Percentiles rank a stretch among this genome's conserved stretches.
These are phyloP conservation scores for Actenoides lindsayi DNA, from an alignment of 2,113 vertebrate species.

Conservation along the genomic window DNA sequence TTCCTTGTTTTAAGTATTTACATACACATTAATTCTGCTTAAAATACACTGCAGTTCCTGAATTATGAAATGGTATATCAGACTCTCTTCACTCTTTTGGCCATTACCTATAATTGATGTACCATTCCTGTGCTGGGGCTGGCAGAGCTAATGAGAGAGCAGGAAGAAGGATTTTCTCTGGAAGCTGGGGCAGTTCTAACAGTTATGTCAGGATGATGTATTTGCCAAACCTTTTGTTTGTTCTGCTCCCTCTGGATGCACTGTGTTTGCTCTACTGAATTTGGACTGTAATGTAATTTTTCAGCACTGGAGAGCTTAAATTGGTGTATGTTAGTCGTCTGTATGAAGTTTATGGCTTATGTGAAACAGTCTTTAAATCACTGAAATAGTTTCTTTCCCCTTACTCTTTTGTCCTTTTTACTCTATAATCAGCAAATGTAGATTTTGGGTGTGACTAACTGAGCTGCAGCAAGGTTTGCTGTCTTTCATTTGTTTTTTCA, in stretches of 20 bases:
- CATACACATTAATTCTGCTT: not conserved
- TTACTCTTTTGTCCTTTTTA: not conserved
- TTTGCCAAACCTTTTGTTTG: constrained; percentile 7
- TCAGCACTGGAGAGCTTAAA: not conserved
- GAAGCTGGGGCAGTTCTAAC: not conserved
- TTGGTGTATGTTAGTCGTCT: not conserved
- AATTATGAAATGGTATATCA: not conserved
- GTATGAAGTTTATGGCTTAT: not conserved
- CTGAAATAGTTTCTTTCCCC: not conserved
- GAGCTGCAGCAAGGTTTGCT: not conserved
- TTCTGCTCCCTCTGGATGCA: not conserved
- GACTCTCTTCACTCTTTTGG: not conserved
- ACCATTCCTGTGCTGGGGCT: not conserved
- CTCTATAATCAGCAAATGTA: not conserved
- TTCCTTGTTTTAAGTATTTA: not conserved
- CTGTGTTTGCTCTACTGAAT: not conserved
- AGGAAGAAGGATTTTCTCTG: not conserved
- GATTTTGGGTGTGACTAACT: not conserved
- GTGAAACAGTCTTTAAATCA: not conserved
- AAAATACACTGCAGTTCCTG: not conserved
- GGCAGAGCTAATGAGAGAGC: not conserved
- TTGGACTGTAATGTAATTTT: not conserved
- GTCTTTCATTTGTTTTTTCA: not conserved
- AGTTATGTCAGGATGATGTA: not conserved
- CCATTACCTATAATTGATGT: not conserved